Evolutionary conservation across 2,888 invertebrate species (phyloP).

Genomic region (Mycalesis mineus): DNA sequence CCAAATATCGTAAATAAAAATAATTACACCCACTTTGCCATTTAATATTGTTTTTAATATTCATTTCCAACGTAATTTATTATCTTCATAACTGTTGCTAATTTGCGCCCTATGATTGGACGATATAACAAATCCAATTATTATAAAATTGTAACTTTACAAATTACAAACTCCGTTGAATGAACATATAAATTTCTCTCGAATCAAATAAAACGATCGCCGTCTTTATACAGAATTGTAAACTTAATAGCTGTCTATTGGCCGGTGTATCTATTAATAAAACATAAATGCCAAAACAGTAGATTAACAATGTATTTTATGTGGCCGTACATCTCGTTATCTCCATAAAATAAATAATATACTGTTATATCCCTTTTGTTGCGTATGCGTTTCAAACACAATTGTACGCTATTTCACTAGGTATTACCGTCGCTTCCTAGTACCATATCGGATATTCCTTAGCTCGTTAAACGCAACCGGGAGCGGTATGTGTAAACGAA

Average conservation of each 20-base stretch:
- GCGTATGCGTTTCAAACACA: slow-evolving; percentile 45
- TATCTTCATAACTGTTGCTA: slow-evolving; percentile 1
- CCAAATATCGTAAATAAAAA: slow-evolving; percentile 41
- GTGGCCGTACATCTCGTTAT: slow-evolving; percentile 18
- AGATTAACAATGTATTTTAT: slow-evolving; percentile 10
- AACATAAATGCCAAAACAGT: not conserved
- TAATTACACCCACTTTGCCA: slow-evolving; percentile 37
- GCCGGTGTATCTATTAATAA: not conserved
- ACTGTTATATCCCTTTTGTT: slow-evolving; percentile 28
- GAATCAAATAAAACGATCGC: slow-evolving; percentile 1
- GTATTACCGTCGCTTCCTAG: slow-evolving; percentile 65
- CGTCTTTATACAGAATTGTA: not conserved
- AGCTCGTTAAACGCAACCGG: slow-evolving; percentile 64
- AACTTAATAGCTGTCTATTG: not conserved
- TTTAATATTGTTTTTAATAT: slow-evolving; percentile 16
- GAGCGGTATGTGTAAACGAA: slow-evolving; percentile 75
- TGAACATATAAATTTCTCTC: slow-evolving; percentile 2
- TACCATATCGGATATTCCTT: slow-evolving; percentile 58
- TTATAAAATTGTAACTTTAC: slow-evolving; percentile 12
- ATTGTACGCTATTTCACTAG: slow-evolving; percentile 55
- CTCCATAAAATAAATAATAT: slow-evolving; percentile 25
- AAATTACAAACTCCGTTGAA: not conserved
- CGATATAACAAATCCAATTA: slow-evolving; percentile 12
- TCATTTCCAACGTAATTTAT: slow-evolving; percentile 19
- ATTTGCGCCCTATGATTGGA: slow-evolving; percentile 14